Percentiles rank a stretch among this genome's conserved stretches.
phyloP scores from a whole-genome alignment of 2,888 invertebrate genomes.

The Aspidiotus destructor region DNA sequence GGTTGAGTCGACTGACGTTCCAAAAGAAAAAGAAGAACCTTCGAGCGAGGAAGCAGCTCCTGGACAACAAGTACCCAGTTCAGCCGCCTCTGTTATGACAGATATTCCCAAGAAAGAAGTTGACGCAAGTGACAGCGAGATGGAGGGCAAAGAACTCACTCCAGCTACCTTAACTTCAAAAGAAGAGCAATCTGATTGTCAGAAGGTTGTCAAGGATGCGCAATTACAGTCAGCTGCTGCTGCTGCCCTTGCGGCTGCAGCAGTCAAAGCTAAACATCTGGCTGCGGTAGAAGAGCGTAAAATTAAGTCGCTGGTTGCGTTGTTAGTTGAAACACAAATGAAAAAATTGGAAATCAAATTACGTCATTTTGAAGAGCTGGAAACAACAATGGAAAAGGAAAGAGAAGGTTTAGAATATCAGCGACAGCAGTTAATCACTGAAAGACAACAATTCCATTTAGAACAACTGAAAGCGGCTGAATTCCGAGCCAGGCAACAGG shows the following conservation, averaged over 20 bases:
- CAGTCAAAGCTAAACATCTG: slow-evolving; percentile 97
- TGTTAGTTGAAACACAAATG: slow-evolving; percentile 99
- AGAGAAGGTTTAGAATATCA: slow-evolving; percentile 84
- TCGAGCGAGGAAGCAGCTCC: background rate
- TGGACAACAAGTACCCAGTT: background rate
- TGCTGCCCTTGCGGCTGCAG: slow-evolving; percentile 91
- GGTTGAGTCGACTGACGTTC: slow-evolving; percentile 5
- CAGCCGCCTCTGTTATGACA: background rate
- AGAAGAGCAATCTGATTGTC: slow-evolving; percentile 36
- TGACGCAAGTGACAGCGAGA: slow-evolving; percentile 33
- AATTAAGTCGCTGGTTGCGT: slow-evolving; percentile 93
- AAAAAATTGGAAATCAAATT: slow-evolving; percentile 98
- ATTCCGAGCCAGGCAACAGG: slow-evolving; percentile 90
- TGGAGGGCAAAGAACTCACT: slow-evolving; percentile 27
- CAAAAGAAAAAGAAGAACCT: too few species aligned
- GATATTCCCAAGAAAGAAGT: slow-evolving; percentile 37
- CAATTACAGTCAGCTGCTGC: slow-evolving; percentile 91
- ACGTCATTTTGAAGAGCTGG: slow-evolving; percentile 97
- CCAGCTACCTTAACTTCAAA: slow-evolving; percentile 26
- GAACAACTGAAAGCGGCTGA: slow-evolving; percentile 96
- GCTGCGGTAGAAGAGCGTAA: slow-evolving; percentile 97
- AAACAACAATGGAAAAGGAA: slow-evolving; percentile 82
- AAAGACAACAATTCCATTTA: slow-evolving; percentile 95
- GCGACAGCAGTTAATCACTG: slow-evolving; percentile 92
- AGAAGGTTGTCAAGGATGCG: slow-evolving; percentile 53